Percentiles rank a stretch among this genome's conserved stretches.
Evolutionary conservation across 2,113 vertebrate genomes (phyloP).

Genomic region (Barnardius zonarius): DNA sequence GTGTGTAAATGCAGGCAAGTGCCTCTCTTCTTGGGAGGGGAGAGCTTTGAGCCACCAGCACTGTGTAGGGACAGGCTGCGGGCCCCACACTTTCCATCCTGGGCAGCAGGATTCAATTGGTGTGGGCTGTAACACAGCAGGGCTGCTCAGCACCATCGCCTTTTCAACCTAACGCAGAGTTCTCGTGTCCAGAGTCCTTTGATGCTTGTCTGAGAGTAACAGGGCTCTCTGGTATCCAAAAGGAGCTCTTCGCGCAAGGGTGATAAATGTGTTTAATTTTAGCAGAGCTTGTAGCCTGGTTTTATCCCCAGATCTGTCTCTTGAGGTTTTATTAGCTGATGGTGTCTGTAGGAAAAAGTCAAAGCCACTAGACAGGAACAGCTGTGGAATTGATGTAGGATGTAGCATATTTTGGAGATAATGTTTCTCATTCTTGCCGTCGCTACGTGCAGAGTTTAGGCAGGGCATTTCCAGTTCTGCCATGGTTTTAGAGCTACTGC

Average conservation of each 20-base stretch:
- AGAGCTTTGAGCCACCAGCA: background rate
- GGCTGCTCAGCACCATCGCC: accelerated
- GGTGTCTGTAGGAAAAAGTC: conserved; percentile 61
- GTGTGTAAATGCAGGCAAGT: background rate
- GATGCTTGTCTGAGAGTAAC: conserved; percentile 20
- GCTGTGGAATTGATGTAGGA: conserved; percentile 49
- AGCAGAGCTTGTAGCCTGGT: conserved; percentile 48
- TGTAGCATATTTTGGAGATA: conserved; percentile 53
- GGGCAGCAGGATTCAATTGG: background rate
- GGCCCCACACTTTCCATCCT: accelerated
- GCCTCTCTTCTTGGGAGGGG: background rate
- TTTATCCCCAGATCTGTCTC: conserved; percentile 59
- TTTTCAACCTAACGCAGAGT: background rate
- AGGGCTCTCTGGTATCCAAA: conserved; percentile 3
- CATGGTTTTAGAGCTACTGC: background rate
- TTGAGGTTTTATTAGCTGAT: conserved; percentile 58
- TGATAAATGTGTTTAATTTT: conserved; percentile 67
- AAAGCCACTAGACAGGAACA: conserved; percentile 52
- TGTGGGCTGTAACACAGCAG: background rate
- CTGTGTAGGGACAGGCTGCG: background rate
- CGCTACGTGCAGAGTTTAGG: background rate
- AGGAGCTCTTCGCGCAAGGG: background rate
- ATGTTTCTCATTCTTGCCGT: background rate
- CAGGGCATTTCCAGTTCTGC: background rate
- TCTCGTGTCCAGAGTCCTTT: background rate